These are phyloP conservation scores for Sparidentex hasta DNA, from an alignment of 2,797 vertebrate species.

Conservation along the genomic window DNA sequence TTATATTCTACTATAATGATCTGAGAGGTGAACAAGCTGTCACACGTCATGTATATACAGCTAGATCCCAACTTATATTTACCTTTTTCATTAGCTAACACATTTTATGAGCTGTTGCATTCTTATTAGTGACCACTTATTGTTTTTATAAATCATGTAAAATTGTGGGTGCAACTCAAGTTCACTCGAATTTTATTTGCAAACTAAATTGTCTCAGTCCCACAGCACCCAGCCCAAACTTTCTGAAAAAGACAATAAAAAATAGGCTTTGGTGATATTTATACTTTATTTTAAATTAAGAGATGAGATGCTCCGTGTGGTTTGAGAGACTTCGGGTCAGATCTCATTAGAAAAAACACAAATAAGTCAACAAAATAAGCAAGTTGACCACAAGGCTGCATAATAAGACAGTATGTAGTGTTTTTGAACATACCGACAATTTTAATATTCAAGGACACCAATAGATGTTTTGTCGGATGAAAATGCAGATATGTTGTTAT, in stretches of 20 bases:
- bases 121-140: neutral
- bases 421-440: neutral
- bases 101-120: neutral
- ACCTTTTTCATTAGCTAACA: neutral
- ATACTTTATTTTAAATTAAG: slow-evolving; percentile 4
- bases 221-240: no score
- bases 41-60: neutral
- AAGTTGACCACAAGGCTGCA: neutral
- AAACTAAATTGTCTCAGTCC: neutral
- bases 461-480: no score
- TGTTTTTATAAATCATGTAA: neutral
- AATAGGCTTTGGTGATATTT: neutral
- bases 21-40: no score
- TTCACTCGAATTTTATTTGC: slow-evolving; percentile 9
- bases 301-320: neutral
- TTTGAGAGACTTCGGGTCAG: neutral
- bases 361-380: neutral
- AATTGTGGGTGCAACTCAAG: neutral
- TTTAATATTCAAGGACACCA: neutral
- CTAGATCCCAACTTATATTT: neutral
- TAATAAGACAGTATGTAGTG: neutral
- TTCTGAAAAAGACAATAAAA: slow-evolving; percentile 7
- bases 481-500: neutral
- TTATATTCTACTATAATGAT: neutral
- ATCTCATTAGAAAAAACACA: neutral